These are phyloP conservation scores for Erebia ligea DNA, from an alignment of 2,888 invertebrate genomes.

Conservation along the genomic window DNA sequence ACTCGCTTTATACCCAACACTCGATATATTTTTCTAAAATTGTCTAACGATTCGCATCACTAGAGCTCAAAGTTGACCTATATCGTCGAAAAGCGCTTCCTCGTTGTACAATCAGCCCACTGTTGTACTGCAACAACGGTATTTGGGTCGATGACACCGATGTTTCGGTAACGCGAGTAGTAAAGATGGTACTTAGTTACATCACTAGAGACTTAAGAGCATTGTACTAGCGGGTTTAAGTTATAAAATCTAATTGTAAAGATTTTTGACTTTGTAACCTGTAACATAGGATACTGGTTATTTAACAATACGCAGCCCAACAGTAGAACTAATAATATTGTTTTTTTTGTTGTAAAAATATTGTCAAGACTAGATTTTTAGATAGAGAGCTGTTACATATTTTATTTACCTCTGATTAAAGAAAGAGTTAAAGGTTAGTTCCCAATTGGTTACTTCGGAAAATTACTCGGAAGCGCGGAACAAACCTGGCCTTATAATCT, in stretches of 20 bases:
- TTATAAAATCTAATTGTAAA: neutral
- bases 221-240: slow-evolving; percentile 11
- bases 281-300: no score
- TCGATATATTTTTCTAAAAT: slow-evolving; percentile 3
- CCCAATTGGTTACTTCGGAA: no score
- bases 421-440: no score
- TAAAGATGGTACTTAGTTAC: slow-evolving; percentile 24
- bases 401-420: no score
- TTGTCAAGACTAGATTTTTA: no score
- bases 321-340: no score
- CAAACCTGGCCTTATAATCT: no score
- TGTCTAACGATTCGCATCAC: slow-evolving; percentile 46
- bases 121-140: slow-evolving; percentile 60
- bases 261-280: neutral
- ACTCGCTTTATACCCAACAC: no score
- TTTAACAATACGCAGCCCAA: no score
- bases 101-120: slow-evolving; percentile 68
- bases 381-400: no score
- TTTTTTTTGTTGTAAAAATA: no score
- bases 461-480: no score
- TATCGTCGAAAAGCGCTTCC: slow-evolving; percentile 70
- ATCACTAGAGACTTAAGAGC: slow-evolving; percentile 21
- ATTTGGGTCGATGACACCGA: slow-evolving; percentile 68
- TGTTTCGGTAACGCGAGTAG: slow-evolving; percentile 45
- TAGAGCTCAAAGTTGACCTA: slow-evolving; percentile 65